These are phyloP conservation scores for Zapornia atra DNA, from an alignment of 2,113 vertebrate genomes.

Conservation along the genomic window DNA sequence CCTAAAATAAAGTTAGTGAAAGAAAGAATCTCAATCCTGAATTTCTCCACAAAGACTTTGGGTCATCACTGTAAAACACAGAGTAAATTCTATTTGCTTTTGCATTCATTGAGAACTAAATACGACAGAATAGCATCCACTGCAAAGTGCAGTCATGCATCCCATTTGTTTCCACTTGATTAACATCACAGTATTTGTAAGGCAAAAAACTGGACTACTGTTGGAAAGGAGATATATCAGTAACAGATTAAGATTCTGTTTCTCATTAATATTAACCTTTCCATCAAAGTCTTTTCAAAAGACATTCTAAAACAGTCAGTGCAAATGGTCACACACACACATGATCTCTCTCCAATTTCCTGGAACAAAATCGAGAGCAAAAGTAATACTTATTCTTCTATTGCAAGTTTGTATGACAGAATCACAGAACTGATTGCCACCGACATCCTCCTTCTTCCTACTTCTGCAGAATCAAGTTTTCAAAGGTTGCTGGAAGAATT, in stretches of 20 bases:
- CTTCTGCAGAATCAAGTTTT: not conserved
- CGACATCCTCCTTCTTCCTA: not conserved
- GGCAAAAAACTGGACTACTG: not conserved
- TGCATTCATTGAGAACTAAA: not conserved
- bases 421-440: not conserved
- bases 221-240: not conserved
- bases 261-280: conserved; percentile 4
- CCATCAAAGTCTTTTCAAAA: not conserved
- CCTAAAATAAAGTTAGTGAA: not conserved
- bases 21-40: not conserved
- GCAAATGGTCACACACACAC: not conserved
- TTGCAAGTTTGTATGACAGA: not conserved
- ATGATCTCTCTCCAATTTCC: not conserved
- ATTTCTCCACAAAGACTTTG: not conserved
- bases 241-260: not conserved
- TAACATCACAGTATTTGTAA: not conserved
- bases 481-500: conserved; percentile 59
- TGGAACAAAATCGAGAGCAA: not conserved
- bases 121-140: not conserved
- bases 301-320: not conserved
- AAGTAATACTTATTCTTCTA: not conserved
- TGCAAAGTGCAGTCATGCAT: not conserved
- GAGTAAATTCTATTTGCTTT: not conserved
- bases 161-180: not conserved
- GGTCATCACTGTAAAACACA: not conserved